phyloP scores from a whole-genome alignment of 2,797 vertebrate genomes.

The Halcyon badia region DNA sequence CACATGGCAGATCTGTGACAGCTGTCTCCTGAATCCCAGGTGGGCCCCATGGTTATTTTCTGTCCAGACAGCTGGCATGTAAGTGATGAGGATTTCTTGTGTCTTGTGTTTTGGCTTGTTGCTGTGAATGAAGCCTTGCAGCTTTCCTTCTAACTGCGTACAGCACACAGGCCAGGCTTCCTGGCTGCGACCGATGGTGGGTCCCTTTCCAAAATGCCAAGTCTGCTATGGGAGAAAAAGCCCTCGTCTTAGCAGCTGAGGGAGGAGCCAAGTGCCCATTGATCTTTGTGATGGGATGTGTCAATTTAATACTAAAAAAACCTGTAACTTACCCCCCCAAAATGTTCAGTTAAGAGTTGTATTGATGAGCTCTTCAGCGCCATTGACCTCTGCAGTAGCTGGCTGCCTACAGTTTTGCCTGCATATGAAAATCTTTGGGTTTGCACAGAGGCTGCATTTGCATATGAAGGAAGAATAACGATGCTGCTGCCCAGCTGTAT shows the following conservation, averaged over 20 bases:
- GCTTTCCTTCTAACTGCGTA: not conserved
- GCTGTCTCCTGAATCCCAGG: not conserved
- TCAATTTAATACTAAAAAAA: not conserved
- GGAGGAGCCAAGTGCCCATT: not conserved
- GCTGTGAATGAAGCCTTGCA: not conserved
- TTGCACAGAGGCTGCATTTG: not conserved
- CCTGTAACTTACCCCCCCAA: not conserved
- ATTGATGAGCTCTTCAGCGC: not conserved
- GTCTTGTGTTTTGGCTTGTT: not conserved
- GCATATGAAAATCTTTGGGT: not conserved
- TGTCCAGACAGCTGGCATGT: not conserved
- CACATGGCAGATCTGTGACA: not conserved
- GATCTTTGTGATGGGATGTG: not conserved
- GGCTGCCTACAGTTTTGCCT: not conserved
- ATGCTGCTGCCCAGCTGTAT: not conserved
- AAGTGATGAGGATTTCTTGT: not conserved
- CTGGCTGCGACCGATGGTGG: rapidly evolving
- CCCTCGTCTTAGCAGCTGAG: not conserved
- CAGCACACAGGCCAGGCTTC: not conserved
- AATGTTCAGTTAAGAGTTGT: not conserved
- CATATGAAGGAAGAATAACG: not conserved
- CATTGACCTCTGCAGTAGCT: not conserved
- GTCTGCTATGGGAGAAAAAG: not conserved
- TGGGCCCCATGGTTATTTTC: not conserved
- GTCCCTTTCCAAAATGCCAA: not conserved